Base-by-base conservation (phyloP, 2,113 vertebrate genomes). In the Semnornis frantzii region DNA sequence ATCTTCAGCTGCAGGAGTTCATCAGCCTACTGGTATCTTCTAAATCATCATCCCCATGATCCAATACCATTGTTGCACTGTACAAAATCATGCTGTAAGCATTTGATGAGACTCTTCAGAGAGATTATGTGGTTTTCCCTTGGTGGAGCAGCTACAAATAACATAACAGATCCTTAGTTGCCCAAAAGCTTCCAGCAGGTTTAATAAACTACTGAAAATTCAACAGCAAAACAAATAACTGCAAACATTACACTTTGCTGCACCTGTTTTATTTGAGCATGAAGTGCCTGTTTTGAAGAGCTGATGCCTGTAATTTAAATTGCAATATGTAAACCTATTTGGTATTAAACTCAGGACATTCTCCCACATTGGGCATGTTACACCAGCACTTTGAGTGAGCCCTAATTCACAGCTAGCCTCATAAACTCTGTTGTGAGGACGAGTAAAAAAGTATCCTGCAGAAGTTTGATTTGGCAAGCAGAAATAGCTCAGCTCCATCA, bases 261-360 rank as follows among this genome's bases (percentile, higher is more conserved):
- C 90, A 93, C 64, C 91, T 95, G 74, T 91, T 92, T 94, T 87
- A 85, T 87, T 65, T 90, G 87, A 94, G 33, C 50, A 78, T 83
- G 74, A 91, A 82, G 57, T 80, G 83, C 39, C 68, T 74, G 42
- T 83, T 95, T 87, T 34, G 65, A 74, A 55, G 59, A 90, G 73
- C 78, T 92, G 81, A 91, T 37, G 48, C 39, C 83, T 93, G 0
- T 85, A 65, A 87, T 89, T 95, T 84, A 69, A 90, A 83, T 77
- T 60, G 30, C 73, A 77, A 25, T 81, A 58, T 85, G 46, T 71
- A 83, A 87, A 87, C 44, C 34, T 62, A 34, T 60, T 85, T 57
- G 71, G 55, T 73, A 10, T 87, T 93, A 58, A 90, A 87, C 77
- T 8, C 44, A 58, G 33, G 72, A 11, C 16, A 4, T 78, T 71